Base-by-base conservation (phyloP, 64 coral and sea anemone species). In the Cladopsammia gracilis region DNA sequence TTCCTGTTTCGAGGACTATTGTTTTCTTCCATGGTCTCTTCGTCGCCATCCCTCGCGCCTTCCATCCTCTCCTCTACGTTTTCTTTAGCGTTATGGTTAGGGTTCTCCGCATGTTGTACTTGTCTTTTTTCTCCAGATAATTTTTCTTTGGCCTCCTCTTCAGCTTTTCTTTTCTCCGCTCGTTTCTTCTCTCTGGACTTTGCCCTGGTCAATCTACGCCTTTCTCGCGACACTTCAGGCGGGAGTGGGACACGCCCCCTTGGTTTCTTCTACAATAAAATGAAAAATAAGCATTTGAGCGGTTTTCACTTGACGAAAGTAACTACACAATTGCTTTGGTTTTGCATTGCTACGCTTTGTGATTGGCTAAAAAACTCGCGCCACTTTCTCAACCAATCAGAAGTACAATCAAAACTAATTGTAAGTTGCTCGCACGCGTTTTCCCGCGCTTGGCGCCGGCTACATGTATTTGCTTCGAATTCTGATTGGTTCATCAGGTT, bases 101-200 rank as follows among this genome's bases (percentile, higher is more conserved):
- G 34, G 10, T 20, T 44, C 25, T 57, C 77, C 12, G 52, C 13
- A 6, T 79, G 8, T 11, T 60, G 52, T 25, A 57, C 77, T 42
- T 77, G 19, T 56, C 20, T 4, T 24, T 10, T 53, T 56, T 77
- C 49, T 48, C 3, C 71, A 3, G 46, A 7, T 3, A 47, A 10
- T 43, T 16, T 75, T 51, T 19, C 70, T 43, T 51, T 58, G 19
- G 50, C 42, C 10, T 74, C 69, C 24, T 88, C 70, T 10, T 88
- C 80, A 51, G 80, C 80, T 6, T 12, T 16, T 84, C 4, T 50
- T 23, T 67, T 84, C 20, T 84, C 62, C 15, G 80, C 80, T 20
- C 62, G 60, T 84, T 67, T 68, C 19, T 66, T 84, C 80, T 67
- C 80, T 14, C 45, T 84, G 45, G 11, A 68, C 22, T 50, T 84